These are phyloP conservation scores for Andrena hattorfiana DNA, from an alignment of 2,888 invertebrate species.

Conservation along the genomic window DNA sequence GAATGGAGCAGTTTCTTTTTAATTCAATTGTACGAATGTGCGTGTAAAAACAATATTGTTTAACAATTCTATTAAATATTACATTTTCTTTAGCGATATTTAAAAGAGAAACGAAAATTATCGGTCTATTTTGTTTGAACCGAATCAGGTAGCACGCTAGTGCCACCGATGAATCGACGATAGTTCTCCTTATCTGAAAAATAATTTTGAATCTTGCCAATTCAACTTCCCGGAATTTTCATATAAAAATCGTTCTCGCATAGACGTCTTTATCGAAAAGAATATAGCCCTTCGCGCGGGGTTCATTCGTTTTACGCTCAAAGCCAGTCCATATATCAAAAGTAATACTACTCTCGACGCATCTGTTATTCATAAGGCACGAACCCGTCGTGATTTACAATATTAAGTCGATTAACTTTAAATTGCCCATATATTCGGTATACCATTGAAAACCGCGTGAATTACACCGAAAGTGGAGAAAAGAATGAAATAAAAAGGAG, in stretches of 20 bases:
- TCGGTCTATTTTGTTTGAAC: not conserved
- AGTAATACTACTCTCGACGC: slow-evolving; percentile 34
- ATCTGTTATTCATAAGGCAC: slow-evolving; percentile 62
- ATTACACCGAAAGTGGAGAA: not conserved
- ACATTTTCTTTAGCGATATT: not conserved
- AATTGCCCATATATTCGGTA: slow-evolving; percentile 14
- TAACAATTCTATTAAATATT: not conserved
- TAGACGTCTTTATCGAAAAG: not conserved
- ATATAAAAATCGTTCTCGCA: not conserved
- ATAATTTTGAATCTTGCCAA: not conserved
- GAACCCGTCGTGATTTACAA: slow-evolving; percentile 49
- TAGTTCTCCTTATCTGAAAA: no score
- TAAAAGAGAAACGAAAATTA: not conserved
- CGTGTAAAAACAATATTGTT: not conserved
- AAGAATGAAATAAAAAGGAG: not conserved
- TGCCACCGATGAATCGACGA: no score
- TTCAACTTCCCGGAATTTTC: not conserved
- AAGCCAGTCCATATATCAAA: slow-evolving; percentile 33
- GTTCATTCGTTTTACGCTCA: slow-evolving; percentile 40
- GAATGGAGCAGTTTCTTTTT: not conserved
- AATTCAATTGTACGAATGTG: not conserved
- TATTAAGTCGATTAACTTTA: slow-evolving; percentile 42
- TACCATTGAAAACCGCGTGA: slow-evolving; percentile 4
- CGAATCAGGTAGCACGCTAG: not conserved
- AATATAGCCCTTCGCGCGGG: not conserved